A percentile compares a stretch with the other conserved stretches of the same genome.
Conservation (phyloP, 2,113 vertebrate species). For the Chrysemys picta region DNA sequence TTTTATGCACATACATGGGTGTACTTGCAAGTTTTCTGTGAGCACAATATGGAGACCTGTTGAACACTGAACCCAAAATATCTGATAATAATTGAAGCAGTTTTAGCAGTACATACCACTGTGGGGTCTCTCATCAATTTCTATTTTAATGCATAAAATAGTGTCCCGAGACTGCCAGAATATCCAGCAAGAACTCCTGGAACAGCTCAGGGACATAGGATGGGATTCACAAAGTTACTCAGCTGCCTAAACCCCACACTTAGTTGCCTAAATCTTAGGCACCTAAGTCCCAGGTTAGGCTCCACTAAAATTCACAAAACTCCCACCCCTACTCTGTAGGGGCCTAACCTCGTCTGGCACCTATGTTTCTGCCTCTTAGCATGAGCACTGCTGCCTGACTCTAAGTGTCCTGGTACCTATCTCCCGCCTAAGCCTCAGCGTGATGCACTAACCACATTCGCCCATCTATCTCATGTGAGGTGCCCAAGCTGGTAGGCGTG, state of each 20-base stretch:
- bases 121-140: not conserved
- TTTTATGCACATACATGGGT: not conserved
- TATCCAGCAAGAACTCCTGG: not conserved
- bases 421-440: not conserved
- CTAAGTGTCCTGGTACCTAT: not conserved
- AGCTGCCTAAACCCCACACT: too few relatives aligned
- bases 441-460: not conserved
- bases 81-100: accelerated
- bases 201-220: not conserved
- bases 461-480: not conserved
- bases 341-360: not conserved
- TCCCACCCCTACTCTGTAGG: not conserved
- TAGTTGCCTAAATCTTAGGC: too few relatives aligned
- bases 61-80: not conserved
- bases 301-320: not conserved
- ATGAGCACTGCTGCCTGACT: not conserved
- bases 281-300: not conserved
- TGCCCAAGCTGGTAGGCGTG: not conserved
- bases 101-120: not conserved
- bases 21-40: too few relatives aligned
- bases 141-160: not conserved
- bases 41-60: not conserved
- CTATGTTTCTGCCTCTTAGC: not conserved
- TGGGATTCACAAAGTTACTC: not conserved
- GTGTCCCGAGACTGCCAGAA: not conserved